Conservation (phyloP, 2,113 vertebrate genomes). For the Salvator merianae region DNA sequence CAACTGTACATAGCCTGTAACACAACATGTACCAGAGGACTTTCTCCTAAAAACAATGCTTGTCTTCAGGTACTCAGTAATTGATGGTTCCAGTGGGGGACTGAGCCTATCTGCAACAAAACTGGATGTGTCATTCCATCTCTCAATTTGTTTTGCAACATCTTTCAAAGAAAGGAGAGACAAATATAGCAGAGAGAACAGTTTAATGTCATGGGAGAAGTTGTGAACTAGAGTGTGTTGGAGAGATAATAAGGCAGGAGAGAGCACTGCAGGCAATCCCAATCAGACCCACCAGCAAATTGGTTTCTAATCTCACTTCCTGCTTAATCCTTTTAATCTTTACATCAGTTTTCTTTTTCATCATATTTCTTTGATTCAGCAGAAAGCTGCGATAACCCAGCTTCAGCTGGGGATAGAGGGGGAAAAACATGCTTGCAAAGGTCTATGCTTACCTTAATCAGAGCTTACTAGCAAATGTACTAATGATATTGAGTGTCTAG, state of each 20-base stretch:
- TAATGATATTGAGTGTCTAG: background rate
- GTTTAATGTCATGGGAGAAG: background rate
- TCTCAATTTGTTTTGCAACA: background rate
- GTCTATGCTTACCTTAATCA: background rate
- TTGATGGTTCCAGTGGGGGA: background rate
- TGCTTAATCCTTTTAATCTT: slow-evolving; percentile 31
- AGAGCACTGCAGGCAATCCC: slow-evolving; percentile 1
- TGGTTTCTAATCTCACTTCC: slow-evolving; percentile 18
- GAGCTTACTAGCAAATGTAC: slow-evolving; percentile 5
- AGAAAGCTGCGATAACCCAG: background rate
- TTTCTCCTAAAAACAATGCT: background rate
- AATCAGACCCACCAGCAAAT: slow-evolving; percentile 26
- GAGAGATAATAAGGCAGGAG: background rate
- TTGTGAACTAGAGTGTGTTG: slow-evolving; percentile 4
- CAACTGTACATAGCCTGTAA: background rate
- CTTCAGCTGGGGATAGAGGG: background rate
- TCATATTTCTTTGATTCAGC: slow-evolving; percentile 17
- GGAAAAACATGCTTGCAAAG: background rate
- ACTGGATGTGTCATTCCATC: slow-evolving; percentile 14
- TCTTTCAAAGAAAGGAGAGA: background rate
- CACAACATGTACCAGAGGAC: background rate
- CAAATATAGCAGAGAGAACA: background rate
- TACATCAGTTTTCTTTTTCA: slow-evolving; percentile 15
- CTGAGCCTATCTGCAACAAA: background rate
- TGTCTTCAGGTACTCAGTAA: background rate